Conservation (phyloP, 2,888 invertebrate species). For the Philaethria dido region DNA sequence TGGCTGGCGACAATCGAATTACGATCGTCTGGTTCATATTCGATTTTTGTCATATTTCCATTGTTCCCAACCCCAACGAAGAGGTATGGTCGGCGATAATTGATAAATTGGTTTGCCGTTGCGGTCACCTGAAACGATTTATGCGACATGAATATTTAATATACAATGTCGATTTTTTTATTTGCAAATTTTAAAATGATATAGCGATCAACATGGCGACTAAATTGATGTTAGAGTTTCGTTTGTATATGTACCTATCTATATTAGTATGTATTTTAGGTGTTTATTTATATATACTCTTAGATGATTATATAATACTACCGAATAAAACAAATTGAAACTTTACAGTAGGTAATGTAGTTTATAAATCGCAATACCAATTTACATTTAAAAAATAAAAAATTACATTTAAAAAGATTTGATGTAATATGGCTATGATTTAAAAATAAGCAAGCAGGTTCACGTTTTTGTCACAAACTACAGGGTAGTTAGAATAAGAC, state of each 20-base stretch:
- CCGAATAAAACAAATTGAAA: no score
- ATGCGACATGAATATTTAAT: slow-evolving; percentile 20
- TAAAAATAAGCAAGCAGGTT: no score
- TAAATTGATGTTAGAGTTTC: neutral
- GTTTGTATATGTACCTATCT: neutral
- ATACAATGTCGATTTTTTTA: slow-evolving; percentile 4
- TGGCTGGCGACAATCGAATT: slow-evolving; percentile 79
- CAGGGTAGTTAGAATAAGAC: no score
- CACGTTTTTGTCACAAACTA: no score
- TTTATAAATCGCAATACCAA: no score
- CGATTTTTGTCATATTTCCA: slow-evolving; percentile 77
- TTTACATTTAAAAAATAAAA: no score
- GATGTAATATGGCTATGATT: no score
- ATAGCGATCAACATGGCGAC: neutral
- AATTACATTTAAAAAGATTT: no score
- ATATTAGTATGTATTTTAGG: neutral
- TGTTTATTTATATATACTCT: no score
- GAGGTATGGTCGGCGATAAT: slow-evolving; percentile 72
- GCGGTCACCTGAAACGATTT: slow-evolving; percentile 65
- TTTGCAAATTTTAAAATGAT: neutral
- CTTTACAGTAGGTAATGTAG: no score
- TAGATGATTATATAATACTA: no score
- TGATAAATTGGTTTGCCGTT: slow-evolving; percentile 80
- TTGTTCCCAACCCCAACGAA: slow-evolving; percentile 54
- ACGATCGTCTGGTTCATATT: slow-evolving; percentile 72